Evolutionary conservation across 2,113 vertebrate genomes (phyloP), one percentile per base, ranked within the genome.

Genomic region (Xiphophorus hellerii): DNA sequence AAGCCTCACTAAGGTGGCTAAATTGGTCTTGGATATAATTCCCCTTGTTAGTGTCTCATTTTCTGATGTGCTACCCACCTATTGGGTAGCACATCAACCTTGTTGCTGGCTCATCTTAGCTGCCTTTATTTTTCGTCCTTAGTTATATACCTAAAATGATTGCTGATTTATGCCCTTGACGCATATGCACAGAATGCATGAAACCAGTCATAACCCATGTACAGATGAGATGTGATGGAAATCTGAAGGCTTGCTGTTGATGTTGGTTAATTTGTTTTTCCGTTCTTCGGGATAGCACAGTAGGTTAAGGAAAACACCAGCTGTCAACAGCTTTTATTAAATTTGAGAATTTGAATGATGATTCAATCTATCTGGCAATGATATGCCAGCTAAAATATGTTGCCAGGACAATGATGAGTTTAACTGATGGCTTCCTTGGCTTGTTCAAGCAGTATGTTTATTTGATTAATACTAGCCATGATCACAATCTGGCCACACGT

Each of bases 341-440:
- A 71, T 81, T 81, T 79, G 22, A 11, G 69, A 71, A 30, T n/a
- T 76, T 82, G 35, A 51, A 68, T 29, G 62, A 48, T 77, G 25
- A 75, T 76, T 73, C 15, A 74, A 80, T 71, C 80, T 78, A 88
- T 76, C 83, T 83, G 81, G 63, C 80, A 39, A 82, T 84, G 80
- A 44, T 1, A 87, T 78, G 42, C 72, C 63, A 54, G 68, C n/a
- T 65, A 3, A 63, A 74, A 83, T 27, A 66, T 83, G 65, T 73
- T 88, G 61, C 73, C 60, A 77, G 33, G 81, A 27, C 54, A 78
- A 77, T 42, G 51, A 77, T 42, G 44, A 77, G 31, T n/a, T 30
- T 39, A 69, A 71, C 20, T 88, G 60, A 82, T 79, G 67, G 83
- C 58, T 85, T 81, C 65, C 76, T 84, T 77, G 72, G 72, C 63